A percentile compares a stretch with the other conserved stretches of the same genome.
These are phyloP conservation scores for Isotomurus palustris DNA, from an alignment of 2,888 invertebrate species.

Conservation along the genomic window DNA sequence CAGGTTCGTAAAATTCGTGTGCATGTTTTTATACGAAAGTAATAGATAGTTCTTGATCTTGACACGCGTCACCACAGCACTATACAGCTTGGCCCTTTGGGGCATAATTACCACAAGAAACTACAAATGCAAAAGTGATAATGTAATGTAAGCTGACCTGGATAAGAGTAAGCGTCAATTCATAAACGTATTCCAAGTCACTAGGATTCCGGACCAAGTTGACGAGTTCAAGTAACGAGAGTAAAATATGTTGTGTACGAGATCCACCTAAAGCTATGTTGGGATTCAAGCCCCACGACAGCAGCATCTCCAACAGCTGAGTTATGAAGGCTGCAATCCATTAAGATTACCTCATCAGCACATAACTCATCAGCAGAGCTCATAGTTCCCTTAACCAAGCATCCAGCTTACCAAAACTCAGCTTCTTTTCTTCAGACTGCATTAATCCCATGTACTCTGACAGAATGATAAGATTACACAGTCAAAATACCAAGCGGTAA, in stretches of 20 bases:
- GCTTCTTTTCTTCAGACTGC: conserved; percentile 62
- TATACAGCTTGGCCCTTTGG: no score
- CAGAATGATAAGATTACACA: neutral
- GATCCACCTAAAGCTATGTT: conserved; percentile 54
- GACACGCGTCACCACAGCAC: no score
- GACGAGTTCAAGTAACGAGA: conserved; percentile 61
- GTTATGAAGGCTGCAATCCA: conserved; percentile 59
- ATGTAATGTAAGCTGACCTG: no score
- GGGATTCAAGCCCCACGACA: conserved; percentile 49
- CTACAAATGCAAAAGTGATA: no score
- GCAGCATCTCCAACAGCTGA: conserved; percentile 56
- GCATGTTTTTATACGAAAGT: no score
- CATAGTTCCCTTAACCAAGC: no score
- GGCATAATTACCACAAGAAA: no score
- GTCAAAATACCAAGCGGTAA: no score
- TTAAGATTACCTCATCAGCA: neutral
- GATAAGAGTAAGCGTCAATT: conserved; percentile 64
- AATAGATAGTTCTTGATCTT: no score
- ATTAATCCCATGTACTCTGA: conserved; percentile 63
- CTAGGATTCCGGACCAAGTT: conserved; percentile 54
- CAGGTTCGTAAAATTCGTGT: no score
- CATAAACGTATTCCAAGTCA: conserved; percentile 66
- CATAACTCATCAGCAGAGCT: no score
- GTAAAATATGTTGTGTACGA: conserved; percentile 65
- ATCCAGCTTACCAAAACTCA: conserved; percentile 57